phyloP scores from a whole-genome alignment of 37 sponge, comb jelly and placozoan genomes.

The Geodia barretti region DNA sequence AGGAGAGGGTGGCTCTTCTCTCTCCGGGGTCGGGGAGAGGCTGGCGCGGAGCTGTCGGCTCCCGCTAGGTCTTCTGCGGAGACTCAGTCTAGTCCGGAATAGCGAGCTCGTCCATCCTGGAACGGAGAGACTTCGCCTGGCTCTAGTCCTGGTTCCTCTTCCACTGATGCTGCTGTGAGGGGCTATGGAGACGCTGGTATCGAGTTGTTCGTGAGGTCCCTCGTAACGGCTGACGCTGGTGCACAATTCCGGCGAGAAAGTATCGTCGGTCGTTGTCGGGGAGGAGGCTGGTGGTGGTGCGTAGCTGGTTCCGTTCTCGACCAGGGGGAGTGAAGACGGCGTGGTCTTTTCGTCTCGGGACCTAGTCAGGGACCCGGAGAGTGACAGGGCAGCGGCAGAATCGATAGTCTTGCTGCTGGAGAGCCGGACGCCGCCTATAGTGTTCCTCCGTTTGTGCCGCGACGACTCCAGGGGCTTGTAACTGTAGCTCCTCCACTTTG shows the following conservation, averaged over 20 bases:
- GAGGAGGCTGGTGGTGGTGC: neutral
- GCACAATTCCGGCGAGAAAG: no score
- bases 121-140: no score
- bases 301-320: neutral
- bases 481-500: conserved; percentile 15
- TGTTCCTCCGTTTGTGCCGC: neutral
- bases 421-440: neutral
- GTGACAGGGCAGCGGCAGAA: neutral
- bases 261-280: neutral
- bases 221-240: no score
- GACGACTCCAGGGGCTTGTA: neutral
- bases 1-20: neutral
- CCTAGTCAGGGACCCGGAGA: neutral
- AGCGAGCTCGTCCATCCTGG: neutral
- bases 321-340: neutral
- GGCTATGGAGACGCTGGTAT: neutral
- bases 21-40: neutral
- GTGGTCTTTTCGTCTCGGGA: neutral
- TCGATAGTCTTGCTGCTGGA: neutral
- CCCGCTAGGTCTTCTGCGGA: neutral
- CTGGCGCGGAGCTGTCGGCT: neutral
- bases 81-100: neutral
- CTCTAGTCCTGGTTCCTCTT: neutral
- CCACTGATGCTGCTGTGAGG: neutral
- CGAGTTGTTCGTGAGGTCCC: no score